Conservation (phyloP, 1,140 invertebrate species). For the Scaptomyza pallida region DNA sequence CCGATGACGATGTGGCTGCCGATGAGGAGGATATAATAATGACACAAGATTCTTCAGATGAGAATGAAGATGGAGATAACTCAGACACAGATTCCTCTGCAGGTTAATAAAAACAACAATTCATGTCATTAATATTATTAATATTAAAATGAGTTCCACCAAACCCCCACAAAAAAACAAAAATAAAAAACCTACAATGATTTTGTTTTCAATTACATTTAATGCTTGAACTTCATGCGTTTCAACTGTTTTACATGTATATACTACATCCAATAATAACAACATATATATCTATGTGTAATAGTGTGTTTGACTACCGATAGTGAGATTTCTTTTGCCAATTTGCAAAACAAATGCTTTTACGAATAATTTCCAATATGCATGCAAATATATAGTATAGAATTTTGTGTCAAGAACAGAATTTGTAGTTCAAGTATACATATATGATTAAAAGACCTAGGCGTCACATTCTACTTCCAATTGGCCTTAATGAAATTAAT, state of each 20-base stretch:
- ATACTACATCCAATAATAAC: slow-evolving; percentile 75
- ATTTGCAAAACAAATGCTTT: slow-evolving; percentile 60
- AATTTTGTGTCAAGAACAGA: slow-evolving; percentile 60
- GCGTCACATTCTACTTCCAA: slow-evolving; percentile 74
- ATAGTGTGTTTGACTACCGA: slow-evolving; percentile 51
- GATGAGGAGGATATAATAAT: slow-evolving; percentile 48
- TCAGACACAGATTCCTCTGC: slow-evolving; percentile 53
- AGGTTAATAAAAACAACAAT: slow-evolving; percentile 16
- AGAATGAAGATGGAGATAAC: slow-evolving; percentile 14
- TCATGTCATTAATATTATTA: background rate
- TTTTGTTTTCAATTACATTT: slow-evolving; percentile 61
- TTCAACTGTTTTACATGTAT: slow-evolving; percentile 46
- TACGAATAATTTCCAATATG: slow-evolving; percentile 46
- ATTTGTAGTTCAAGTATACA: slow-evolving; percentile 17
- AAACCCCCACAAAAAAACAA: background rate
- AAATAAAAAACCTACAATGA: slow-evolving; percentile 31
- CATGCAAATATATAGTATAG: slow-evolving; percentile 45
- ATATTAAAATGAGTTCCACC: background rate
- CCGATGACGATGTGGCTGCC: slow-evolving; percentile 53
- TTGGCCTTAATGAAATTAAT: slow-evolving; percentile 96
- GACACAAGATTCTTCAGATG: slow-evolving; percentile 42
- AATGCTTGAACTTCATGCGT: slow-evolving; percentile 61
- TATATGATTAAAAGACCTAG: slow-evolving; percentile 18
- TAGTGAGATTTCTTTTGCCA: slow-evolving; percentile 44
- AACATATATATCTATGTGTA: slow-evolving; percentile 59